Base-by-base conservation (phyloP, 1,140 invertebrate genomes). In the Phymastichus coffea region DNA sequence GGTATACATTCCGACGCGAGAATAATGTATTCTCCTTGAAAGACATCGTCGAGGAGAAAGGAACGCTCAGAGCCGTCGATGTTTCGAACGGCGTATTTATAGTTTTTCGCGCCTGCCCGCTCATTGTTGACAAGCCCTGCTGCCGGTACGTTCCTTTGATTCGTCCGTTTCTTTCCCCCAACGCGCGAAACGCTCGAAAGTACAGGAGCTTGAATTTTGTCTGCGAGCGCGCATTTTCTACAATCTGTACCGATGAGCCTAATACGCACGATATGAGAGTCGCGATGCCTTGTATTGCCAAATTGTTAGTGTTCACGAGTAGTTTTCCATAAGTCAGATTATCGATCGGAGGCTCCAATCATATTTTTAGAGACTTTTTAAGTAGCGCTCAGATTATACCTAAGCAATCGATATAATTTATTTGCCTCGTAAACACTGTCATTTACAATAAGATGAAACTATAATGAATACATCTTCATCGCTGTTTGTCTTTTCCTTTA, bases 101-200 rank as follows among this genome's bases (percentile, higher is more conserved):
- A 38, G 9, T 14, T 23, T 19, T 35, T 35, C 14, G 53, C 38
- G 52, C 44, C 59, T 67, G 55, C 65, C 63, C 66, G 70, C 58
- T 60, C 51, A 66, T 72, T 69, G 68, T 69, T 71, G 55, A 60
- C 71, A 73, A 77, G n/a, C n/a, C 75, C 70, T 77, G 75, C 76
- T 75, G n/a, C n/a, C n/a, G n/a, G n/a, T n/a, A n/a, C n/a, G n/a
- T n/a, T n/a, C n/a, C n/a, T n/a, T n/a, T n/a, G n/a, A n/a, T n/a
- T n/a, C 71, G 71, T 76, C 76, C 72, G 73, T 77, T 75, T 67
- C 55, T 63, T 66, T 63, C 57, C 64, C 65, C 65, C 35, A 49
- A 49, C 43, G 37, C 46, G 44, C 55, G 33, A n/a, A 49, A 22
- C 12, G 12, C 20, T 41, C 49, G 8, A 2, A n/a, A 51, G 15